These are phyloP conservation scores for Ciona savignyi DNA, from an alignment of 23 tunicate species.

Conservation along the genomic window DNA sequence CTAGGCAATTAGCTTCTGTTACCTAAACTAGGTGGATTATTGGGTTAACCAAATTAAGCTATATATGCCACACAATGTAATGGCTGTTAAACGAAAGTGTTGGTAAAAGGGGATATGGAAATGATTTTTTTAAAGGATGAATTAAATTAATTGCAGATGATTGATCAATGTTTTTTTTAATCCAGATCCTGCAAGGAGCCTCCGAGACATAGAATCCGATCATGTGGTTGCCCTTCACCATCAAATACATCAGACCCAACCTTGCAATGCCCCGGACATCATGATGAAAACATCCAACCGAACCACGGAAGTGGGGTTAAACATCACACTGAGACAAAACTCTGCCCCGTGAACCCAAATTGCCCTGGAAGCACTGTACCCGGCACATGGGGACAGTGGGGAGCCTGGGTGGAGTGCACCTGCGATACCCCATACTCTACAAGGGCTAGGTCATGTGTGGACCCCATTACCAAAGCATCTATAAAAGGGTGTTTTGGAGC, in stretches of 20 bases:
- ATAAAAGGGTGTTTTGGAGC: constrained; percentile 19
- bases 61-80: no score
- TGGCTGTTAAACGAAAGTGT: no score
- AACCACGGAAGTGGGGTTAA: constrained; percentile 7
- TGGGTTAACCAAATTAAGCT: no score
- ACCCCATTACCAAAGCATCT: neutral
- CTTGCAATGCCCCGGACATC: neutral
- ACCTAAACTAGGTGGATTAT: no score
- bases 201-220: constrained; percentile 4
- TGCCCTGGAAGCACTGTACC: neutral
- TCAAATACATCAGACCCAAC: neutral
- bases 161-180: neutral
- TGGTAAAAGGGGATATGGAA: no score
- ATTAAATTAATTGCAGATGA: neutral
- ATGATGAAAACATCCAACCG: neutral
- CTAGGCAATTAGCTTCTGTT: no score
- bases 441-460: constrained; percentile 8
- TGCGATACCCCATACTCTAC: constrained; percentile 18
- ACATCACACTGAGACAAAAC: neutral
- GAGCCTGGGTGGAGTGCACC: constrained; percentile 33
- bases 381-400: constrained; percentile 42
- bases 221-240: constrained; percentile 22
- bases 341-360: constrained; percentile 6
- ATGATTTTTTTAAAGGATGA: neutral
- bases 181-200: neutral